phyloP scores from a whole-genome alignment of 1,140 invertebrate genomes.

The Zaprionus davidi region DNA sequence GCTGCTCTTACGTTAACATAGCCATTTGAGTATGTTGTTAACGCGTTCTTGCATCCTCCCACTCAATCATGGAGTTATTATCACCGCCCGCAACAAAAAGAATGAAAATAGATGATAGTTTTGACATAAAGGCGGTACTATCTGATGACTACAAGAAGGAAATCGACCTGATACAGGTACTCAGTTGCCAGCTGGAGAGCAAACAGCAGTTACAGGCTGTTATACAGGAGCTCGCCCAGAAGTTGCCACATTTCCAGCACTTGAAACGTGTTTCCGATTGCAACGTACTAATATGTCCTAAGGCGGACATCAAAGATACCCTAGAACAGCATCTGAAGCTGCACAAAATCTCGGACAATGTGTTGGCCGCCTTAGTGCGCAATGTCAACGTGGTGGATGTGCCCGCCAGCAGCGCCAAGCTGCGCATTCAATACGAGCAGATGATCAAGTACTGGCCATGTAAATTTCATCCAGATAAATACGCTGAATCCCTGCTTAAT shows the following conservation, averaged over 20 bases:
- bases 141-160: slow-evolving; percentile 85
- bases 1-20: background rate
- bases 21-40: background rate
- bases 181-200: slow-evolving; percentile 86
- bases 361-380: slow-evolving; percentile 70
- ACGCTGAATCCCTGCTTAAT: slow-evolving; percentile 87
- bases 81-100: slow-evolving; percentile 51
- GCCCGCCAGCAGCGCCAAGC: slow-evolving; percentile 86
- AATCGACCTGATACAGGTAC: slow-evolving; percentile 86
- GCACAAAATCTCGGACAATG: slow-evolving; percentile 50
- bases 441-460: slow-evolving; percentile 90
- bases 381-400: slow-evolving; percentile 87
- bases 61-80: slow-evolving; percentile 40
- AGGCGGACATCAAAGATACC: slow-evolving; percentile 47
- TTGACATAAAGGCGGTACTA: slow-evolving; percentile 85
- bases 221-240: slow-evolving; percentile 86
- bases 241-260: slow-evolving; percentile 88
- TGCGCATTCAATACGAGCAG: slow-evolving; percentile 88
- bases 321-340: slow-evolving; percentile 51
- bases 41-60: background rate
- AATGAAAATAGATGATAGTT: slow-evolving; percentile 27
- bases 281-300: slow-evolving; percentile 87
- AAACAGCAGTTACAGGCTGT: slow-evolving; percentile 88
- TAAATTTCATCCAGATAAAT: slow-evolving; percentile 92
- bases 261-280: slow-evolving; percentile 89